Percentiles rank a stretch among this genome's conserved stretches.
Evolutionary conservation across 92 coral and sea anemone species (phyloP).

Genomic region (Porites divaricata): DNA sequence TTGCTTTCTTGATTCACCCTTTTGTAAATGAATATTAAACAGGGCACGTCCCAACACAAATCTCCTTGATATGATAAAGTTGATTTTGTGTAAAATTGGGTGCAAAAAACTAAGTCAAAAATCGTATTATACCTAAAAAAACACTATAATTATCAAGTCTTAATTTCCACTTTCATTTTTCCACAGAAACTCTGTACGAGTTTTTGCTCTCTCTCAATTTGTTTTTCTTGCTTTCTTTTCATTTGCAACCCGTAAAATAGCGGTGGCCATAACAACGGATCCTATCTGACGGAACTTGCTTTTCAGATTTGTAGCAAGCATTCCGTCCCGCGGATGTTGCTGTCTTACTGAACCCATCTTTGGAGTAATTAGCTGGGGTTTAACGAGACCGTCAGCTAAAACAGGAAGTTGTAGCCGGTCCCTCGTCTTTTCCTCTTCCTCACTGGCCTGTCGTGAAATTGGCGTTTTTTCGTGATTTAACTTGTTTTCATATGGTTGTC

Average conservation of each 20-base stretch:
- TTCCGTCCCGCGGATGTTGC: slow-evolving; percentile 19
- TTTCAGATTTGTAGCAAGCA: slow-evolving; percentile 46
- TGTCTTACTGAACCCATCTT: slow-evolving; percentile 7
- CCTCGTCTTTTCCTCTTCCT: neutral
- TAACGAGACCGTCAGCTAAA: neutral
- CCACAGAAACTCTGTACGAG: no score
- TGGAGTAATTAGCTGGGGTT: slow-evolving; percentile 5
- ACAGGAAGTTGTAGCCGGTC: slow-evolving; percentile 1
- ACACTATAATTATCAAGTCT: no score
- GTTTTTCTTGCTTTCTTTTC: slow-evolving; percentile 2
- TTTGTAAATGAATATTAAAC: neutral
- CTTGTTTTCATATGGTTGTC: neutral
- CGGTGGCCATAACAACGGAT: slow-evolving; percentile 44
- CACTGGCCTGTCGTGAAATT: neutral
- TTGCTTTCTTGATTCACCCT: neutral
- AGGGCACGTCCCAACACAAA: neutral
- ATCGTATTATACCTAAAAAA: neutral
- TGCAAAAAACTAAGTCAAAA: no score
- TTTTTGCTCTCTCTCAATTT: no score
- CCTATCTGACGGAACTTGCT: slow-evolving; percentile 55
- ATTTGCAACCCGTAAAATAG: slow-evolving; percentile 31
- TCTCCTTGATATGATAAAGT: neutral
- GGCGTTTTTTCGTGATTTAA: neutral
- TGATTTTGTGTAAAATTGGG: neutral
- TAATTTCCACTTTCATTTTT: no score